These are phyloP conservation scores for Clytia hemisphaerica DNA, from an alignment of 30 jellyfish, hydroid and myxozoan genomes.

Conservation along the genomic window DNA sequence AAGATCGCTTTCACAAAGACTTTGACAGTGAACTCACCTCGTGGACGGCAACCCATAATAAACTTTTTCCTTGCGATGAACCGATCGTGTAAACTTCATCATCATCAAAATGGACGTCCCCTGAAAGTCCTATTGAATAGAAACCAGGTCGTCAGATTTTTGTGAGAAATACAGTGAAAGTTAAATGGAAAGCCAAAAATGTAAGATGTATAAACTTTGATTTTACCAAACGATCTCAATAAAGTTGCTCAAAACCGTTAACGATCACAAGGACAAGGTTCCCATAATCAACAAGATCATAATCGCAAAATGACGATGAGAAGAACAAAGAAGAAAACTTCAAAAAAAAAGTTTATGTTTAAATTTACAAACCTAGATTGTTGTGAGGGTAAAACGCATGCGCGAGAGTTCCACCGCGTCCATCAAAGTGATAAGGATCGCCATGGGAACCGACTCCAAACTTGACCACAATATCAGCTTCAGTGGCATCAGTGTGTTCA, in stretches of 20 bases:
- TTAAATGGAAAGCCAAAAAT: too few species aligned
- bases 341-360: too few species aligned
- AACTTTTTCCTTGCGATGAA: conserved; percentile 41
- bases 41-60: conserved; percentile 82
- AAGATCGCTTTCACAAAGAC: background rate
- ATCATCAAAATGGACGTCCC: conserved; percentile 94
- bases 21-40: too few species aligned
- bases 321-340: too few species aligned
- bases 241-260: too few species aligned
- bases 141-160: background rate
- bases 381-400: conserved; percentile 93
- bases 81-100: conserved; percentile 69
- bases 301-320: too few species aligned
- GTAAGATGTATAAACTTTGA: too few species aligned
- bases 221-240: too few species aligned
- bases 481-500: background rate
- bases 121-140: conserved; percentile 42
- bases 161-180: too few species aligned
- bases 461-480: conserved; percentile 65
- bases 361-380: conserved; percentile 37
- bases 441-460: conserved; percentile 52
- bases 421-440: conserved; percentile 82
- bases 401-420: conserved; percentile 88
- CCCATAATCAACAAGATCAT: too few species aligned
- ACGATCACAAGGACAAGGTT: too few species aligned